Evolutionary conservation across 2,797 vertebrate genomes (phyloP).

Genomic region (Selene dorsalis): DNA sequence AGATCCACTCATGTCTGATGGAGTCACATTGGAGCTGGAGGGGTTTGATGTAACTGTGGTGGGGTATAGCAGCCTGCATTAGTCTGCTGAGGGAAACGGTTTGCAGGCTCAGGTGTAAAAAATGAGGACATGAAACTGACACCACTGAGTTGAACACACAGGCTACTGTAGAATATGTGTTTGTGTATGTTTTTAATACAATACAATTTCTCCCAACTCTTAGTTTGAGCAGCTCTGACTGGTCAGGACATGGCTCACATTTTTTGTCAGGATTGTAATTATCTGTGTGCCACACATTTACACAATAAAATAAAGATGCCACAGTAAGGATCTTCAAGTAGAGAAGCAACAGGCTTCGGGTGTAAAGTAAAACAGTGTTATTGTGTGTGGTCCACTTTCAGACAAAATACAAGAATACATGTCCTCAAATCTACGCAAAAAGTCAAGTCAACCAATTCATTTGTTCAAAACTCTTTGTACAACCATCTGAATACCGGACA

Average conservation of each 20-base stretch:
- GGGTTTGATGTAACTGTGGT: not conserved
- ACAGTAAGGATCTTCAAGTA: not conserved
- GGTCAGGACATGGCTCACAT: no score
- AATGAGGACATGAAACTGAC: not conserved
- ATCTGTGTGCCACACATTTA: not conserved
- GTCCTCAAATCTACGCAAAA: not conserved
- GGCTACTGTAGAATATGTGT: not conserved
- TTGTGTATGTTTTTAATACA: not conserved
- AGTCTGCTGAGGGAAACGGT: not conserved
- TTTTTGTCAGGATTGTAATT: not conserved
- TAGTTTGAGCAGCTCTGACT: not conserved
- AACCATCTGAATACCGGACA: no score
- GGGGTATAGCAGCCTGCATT: not conserved
- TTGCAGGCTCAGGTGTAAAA: not conserved
- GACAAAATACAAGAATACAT: no score
- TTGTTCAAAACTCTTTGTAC: not conserved
- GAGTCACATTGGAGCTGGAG: not conserved
- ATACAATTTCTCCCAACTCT: not conserved
- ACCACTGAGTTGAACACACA: no score
- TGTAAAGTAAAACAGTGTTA: not conserved
- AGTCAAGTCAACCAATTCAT: not conserved
- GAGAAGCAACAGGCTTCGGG: not conserved
- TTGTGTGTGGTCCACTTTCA: no score
- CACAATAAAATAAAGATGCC: not conserved
- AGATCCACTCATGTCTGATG: conserved; percentile 17